These are phyloP conservation scores for Mirza zaza DNA, from an alignment of 2,113 vertebrate genomes.

Conservation along the genomic window DNA sequence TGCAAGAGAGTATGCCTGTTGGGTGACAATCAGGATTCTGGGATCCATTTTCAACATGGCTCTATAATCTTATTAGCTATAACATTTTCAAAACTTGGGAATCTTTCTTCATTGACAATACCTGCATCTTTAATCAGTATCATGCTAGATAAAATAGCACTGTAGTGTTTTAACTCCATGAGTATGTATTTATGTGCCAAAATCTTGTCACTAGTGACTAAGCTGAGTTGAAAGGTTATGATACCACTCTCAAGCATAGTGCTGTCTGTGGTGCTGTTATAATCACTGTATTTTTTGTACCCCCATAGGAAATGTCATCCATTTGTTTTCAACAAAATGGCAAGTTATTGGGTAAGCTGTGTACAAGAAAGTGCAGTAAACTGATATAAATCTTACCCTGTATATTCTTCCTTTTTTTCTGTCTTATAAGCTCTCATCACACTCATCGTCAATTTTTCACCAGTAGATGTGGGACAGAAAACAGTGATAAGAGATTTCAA, in stretches of 20 bases:
- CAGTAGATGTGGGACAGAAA: neutral
- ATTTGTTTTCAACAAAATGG: constrained; percentile 18
- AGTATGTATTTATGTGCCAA: neutral
- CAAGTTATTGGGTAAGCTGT: neutral
- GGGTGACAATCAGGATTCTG: neutral
- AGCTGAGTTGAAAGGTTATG: neutral
- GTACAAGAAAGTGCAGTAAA: neutral
- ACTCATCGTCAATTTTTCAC: constrained; percentile 3
- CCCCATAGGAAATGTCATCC: neutral
- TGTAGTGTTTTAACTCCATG: neutral
- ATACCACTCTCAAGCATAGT: neutral
- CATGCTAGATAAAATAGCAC: neutral
- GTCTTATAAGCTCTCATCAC: neutral
- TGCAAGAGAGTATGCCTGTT: neutral
- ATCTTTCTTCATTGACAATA: neutral
- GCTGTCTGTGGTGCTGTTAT: neutral
- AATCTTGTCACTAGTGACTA: neutral
- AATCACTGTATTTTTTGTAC: neutral
- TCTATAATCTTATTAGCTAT: neutral
- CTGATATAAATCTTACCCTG: neutral
- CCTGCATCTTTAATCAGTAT: neutral
- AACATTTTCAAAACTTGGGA: neutral
- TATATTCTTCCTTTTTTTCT: neutral
- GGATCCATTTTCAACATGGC: neutral
- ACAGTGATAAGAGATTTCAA: constrained; percentile 34